Evolutionary conservation across 2,797 vertebrate genomes (phyloP), one percentile per base, ranked within the genome.

Genomic region (Poecilia gillii): DNA sequence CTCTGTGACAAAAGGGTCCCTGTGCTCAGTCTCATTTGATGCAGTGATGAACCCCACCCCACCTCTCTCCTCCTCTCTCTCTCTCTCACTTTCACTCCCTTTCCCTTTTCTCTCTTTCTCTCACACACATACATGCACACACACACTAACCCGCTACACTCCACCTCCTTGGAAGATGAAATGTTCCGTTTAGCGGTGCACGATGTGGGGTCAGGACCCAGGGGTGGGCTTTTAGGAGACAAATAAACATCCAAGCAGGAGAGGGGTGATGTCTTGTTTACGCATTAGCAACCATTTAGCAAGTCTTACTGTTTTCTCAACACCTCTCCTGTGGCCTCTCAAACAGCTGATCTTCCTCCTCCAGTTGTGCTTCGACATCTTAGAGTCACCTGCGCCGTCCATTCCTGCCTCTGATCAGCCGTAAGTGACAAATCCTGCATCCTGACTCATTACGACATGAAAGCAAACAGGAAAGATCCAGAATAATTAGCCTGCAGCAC

Each of bases 231-330:
- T 94, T 95, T 89, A 93, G 96, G 95, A 96, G 94, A 94, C 96
- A 95, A 96, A 95, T 95, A 97, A 96, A 96, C 96, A 97, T 94
- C 96, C 87, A 91, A 95, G 95, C 85, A 96, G 95, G 95, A 97
- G 96, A 97, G 94, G 95, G 96, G 96, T 97, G 96, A 97, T 97
- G 97, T 97, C 97, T 98, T 97, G 96, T 98, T 98, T 98, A 97
- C 96, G 97, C 96, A 97, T 97, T 95, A 94, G 92, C 91, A 84
- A 91, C 85, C 92, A 93, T 92, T 94, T 94, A 94, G 93, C 91
- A 92, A 93, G 86, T 91, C 85, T 90, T 81, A 74, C 82, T 90
- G 91, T 92, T 90, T 89, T 85, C 91, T 77, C 85, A 33, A 79
- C 41, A 23, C 82, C 85, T 88, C 92, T 90, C 86, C 36, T 57